These are phyloP conservation scores for Cavia aperea DNA, from an alignment of 2,113 vertebrate genomes.

Conservation along the genomic window DNA sequence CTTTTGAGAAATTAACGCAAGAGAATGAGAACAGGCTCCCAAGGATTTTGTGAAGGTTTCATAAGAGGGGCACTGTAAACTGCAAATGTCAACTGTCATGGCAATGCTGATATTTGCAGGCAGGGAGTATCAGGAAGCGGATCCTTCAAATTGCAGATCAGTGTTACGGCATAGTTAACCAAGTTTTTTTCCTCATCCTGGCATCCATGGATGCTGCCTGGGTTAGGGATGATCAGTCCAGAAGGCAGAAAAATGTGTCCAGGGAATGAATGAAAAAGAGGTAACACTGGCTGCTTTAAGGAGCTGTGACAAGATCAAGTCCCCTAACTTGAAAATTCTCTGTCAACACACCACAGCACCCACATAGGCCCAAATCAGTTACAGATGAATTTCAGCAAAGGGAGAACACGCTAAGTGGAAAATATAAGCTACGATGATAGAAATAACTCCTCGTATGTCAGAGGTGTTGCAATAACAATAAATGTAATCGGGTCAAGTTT, in stretches of 20 bases:
- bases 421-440: neutral
- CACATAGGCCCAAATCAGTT: neutral
- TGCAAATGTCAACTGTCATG: neutral
- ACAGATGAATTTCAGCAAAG: neutral
- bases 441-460: neutral
- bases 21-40: neutral
- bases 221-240: neutral
- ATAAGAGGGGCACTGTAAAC: neutral
- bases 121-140: neutral
- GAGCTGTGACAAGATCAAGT: neutral
- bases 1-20: conserved; percentile 32
- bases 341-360: neutral
- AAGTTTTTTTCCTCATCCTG: neutral
- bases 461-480: neutral
- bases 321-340: neutral
- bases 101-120: neutral
- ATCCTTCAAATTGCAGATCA: neutral
- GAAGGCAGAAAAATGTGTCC: neutral
- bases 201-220: neutral
- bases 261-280: neutral
- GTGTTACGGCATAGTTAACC: neutral
- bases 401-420: neutral
- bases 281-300: neutral
- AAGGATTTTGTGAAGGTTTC: neutral
- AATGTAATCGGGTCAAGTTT: neutral